phyloP scores from a whole-genome alignment of 2,113 vertebrate species.

The Chionomys nivalis region DNA sequence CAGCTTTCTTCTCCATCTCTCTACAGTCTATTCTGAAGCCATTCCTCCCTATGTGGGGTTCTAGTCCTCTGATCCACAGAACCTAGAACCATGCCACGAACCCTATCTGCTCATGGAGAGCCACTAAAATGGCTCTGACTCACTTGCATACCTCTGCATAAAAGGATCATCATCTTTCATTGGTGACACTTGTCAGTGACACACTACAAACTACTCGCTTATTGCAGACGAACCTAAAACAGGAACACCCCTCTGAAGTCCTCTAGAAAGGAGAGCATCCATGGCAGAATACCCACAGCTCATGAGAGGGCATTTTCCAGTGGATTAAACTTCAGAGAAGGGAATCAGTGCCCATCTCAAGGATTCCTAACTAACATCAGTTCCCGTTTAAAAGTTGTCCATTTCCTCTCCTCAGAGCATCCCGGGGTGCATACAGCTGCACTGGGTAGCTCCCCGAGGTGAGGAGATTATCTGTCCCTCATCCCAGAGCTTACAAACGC shows the following conservation, averaged over 20 bases:
- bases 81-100: background rate
- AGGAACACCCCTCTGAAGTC: slow-evolving; percentile 36
- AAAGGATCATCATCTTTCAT: slow-evolving; percentile 23
- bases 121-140: background rate
- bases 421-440: background rate
- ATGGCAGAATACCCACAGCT: background rate
- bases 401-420: background rate
- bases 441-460: slow-evolving; percentile 68
- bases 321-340: slow-evolving; percentile 57
- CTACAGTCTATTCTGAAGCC: background rate
- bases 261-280: slow-evolving; percentile 35
- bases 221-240: slow-evolving; percentile 6
- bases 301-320: slow-evolving; percentile 47
- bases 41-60: background rate
- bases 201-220: background rate
- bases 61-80: background rate
- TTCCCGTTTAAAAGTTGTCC: slow-evolving; percentile 24
- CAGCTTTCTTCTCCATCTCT: background rate
- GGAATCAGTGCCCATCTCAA: background rate
- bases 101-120: background rate
- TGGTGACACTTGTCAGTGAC: slow-evolving; percentile 33
- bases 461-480: slow-evolving; percentile 10
- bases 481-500: background rate
- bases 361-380: background rate
- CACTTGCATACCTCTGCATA: background rate